phyloP scores from a whole-genome alignment of 2,888 invertebrate genomes.

The Brenthis ino region DNA sequence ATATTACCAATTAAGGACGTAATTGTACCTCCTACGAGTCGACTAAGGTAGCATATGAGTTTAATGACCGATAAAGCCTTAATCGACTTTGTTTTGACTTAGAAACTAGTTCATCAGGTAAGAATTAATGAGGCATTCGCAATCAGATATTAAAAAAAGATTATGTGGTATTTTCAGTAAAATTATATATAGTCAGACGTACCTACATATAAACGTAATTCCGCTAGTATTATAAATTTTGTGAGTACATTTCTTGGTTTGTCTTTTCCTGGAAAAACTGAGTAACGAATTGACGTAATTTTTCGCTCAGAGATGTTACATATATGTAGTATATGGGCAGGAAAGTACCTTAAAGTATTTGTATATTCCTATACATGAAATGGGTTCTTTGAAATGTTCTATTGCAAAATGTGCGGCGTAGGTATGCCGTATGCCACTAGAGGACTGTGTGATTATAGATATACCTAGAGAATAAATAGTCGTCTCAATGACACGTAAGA shows the following conservation, averaged over 20 bases:
- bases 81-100: conserved; percentile 70
- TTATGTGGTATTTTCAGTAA: neutral
- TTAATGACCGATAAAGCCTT: conserved; percentile 71
- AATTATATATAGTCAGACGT: neutral
- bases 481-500: too few species aligned
- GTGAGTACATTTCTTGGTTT: too few species aligned
- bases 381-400: too few species aligned
- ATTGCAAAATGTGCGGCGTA: too few species aligned
- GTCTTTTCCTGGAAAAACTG: neutral
- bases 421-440: too few species aligned
- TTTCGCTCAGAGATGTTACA: neutral
- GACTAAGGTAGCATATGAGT: conserved; percentile 45
- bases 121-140: conserved; percentile 61
- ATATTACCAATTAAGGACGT: neutral
- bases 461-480: too few species aligned
- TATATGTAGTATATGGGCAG: too few species aligned
- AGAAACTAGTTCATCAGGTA: conserved; percentile 57
- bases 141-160: conserved; percentile 39
- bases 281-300: conserved; percentile 16
- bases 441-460: too few species aligned
- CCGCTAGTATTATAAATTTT: neutral
- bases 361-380: too few species aligned
- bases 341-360: too few species aligned
- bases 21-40: conserved; percentile 2
- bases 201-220: too few species aligned